Evolutionary conservation across 2,113 vertebrate species (phyloP), one percentile per base, ranked within the genome.

Genomic region (Ictidomys tridecemlineatus): DNA sequence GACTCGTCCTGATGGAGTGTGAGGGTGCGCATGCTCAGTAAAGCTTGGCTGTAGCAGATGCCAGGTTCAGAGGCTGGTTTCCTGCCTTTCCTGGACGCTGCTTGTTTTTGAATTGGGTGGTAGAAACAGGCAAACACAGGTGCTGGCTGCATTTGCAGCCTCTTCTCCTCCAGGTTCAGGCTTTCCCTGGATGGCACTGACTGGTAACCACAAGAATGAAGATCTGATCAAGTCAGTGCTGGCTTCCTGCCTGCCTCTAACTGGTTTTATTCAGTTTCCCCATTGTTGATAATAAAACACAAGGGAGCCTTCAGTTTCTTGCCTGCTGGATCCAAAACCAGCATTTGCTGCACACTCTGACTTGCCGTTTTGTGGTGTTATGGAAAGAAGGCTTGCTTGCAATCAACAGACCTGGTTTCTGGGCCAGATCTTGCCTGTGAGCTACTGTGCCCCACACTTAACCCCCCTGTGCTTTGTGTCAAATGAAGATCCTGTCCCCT

Each of bases 251-350:
- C 96, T 34, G 24, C 74, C 77, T 34, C 93, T 95, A 85, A 93
- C 96, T 96, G 96, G 94, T 97, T 95, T 95, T 77, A 56, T 92
- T 97, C 93, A 72, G 88, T 84, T 96, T 91, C 83, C 42, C 82
- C 56, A 86, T 72, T 96, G 96, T 94, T 94, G 92, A 85, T 89
- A 28, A 63, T 94, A 73, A 97, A 96, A 89, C 85, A 96, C 88
- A 90, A 87, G 53, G 4, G 48, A 96, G 88, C 63, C 88, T 96
- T 96, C 74, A 85, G 85, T 63, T 72, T 93, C 67, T 90, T 83
- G 76, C 82, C 70, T 26, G 48, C 63, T 92, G 30, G 10, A 30
- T 79, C 61, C 76, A 34, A 65, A 89, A 26, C 67, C 53, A 70
- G 90, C 28, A 39, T 88, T 77, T 51, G 61, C 76, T 91, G 37